Evolutionary conservation across 1,140 invertebrate species (phyloP), one percentile per base, ranked within the genome.

Genomic region (Atta cephalotes): DNA sequence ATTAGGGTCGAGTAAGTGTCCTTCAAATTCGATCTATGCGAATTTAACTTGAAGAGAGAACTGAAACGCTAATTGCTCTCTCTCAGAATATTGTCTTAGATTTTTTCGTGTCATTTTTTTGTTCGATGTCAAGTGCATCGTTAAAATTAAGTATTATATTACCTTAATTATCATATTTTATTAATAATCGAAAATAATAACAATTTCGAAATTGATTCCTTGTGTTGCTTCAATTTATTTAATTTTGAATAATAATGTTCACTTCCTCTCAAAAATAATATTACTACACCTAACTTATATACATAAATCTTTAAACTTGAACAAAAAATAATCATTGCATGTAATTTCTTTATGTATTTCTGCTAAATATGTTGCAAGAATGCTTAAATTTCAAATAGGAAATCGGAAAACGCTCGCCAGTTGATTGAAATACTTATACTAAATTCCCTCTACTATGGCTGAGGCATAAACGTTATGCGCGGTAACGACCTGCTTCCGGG

Each of bases 341-440:
- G 5, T 58, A 70, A 68, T 56, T 25, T 21, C n/a, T 58, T 4
- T 68, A 21, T 18, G 14, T 53, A 80, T 68, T 53, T 81, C 5
- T 56, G 9, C 9, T 25, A 14, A 56, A 70, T 68, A 63, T 14
- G 7, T 68, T 51, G 14, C 63, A 56, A 28, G 7, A 16, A 9
- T 14, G 12, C 10, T 60, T 16, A 10, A 16, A 71, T 81, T 81
- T 81, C 35, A 60, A 72, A 68, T 14, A 9, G n/a, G 2, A 80
- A 68, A 71, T 6, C 16, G 21, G 21, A 58, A 35, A 72, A 71
- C 6, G 16, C 6, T 72, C 5, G 35, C 25, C 6, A 28, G 31
- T 39, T 81, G 53, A 81, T 81, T 81, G 66, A 81, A 81, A 81
- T 81, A 79, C 28, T 68, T 80, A 81, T 58, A 28, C 16, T 25